Conservation (phyloP, 2,113 vertebrate species). For the Spea multiplicata region DNA sequence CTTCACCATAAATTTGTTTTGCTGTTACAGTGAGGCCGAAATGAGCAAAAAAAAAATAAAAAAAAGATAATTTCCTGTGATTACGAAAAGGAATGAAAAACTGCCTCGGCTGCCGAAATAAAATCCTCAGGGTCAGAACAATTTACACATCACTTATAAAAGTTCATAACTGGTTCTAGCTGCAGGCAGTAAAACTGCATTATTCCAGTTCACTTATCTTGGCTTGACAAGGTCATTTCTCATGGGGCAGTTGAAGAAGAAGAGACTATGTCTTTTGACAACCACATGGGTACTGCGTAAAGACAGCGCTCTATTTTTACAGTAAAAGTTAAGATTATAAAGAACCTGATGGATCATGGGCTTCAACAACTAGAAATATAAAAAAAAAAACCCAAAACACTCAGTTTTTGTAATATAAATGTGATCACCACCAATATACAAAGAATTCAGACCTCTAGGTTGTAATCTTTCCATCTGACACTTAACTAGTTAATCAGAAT, state of each 20-base stretch:
- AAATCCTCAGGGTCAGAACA: background rate
- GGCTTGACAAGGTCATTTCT: background rate
- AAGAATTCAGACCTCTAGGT: too few species aligned
- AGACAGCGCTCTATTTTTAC: too few species aligned
- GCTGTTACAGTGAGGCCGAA: background rate
- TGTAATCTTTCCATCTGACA: too few species aligned
- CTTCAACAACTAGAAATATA: too few species aligned
- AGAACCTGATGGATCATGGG: too few species aligned
- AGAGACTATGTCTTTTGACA: background rate
- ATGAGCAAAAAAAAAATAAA: background rate
- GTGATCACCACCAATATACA: too few species aligned
- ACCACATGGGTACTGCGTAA: background rate
- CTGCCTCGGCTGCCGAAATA: background rate
- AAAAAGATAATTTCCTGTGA: conserved; percentile 23
- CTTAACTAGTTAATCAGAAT: too few species aligned
- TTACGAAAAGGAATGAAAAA: conserved; percentile 7
- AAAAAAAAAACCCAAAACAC: too few species aligned
- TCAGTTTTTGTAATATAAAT: too few species aligned
- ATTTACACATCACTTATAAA: conserved; percentile 24
- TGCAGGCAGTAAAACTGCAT: background rate
- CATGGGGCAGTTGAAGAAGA: background rate
- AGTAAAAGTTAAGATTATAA: too few species aligned
- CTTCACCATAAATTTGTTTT: conserved; percentile 5
- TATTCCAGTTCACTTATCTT: background rate
- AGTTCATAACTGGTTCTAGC: conserved; percentile 10